phyloP scores from a whole-genome alignment of 2,113 vertebrate genomes.

The Cinclus cinclus region DNA sequence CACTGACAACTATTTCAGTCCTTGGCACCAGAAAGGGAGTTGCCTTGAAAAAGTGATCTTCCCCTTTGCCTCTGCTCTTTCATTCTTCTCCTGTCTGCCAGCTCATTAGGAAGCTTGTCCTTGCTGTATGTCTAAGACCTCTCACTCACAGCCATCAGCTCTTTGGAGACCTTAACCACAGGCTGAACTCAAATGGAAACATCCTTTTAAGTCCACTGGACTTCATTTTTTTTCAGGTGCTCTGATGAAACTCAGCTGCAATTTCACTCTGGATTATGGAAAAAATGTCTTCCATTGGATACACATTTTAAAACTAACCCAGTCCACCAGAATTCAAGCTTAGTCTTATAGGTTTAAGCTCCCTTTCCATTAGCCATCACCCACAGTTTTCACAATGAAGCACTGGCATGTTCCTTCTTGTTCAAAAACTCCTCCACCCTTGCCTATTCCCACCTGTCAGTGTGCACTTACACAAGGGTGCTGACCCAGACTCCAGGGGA shows the following conservation, averaged over 20 bases:
- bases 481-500: conserved; percentile 59
- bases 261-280: not conserved
- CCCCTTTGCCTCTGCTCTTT: not conserved
- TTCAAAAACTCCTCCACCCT: conserved; percentile 25
- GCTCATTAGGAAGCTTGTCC: conserved; percentile 4
- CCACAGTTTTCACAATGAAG: conserved; percentile 52
- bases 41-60: not conserved
- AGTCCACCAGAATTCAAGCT: not conserved
- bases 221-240: not conserved
- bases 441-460: conserved; percentile 74
- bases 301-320: not conserved
- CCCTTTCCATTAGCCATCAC: conserved; percentile 69
- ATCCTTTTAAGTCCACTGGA: not conserved
- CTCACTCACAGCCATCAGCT: not conserved
- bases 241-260: not conserved
- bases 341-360: conserved; percentile 54
- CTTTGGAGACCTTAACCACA: not conserved
- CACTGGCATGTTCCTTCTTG: conserved; percentile 57
- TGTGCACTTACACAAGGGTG: conserved; percentile 57
- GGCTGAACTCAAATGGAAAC: not conserved
- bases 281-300: not conserved
- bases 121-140: not conserved
- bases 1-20: conserved; percentile 7
- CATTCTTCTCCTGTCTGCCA: not conserved
- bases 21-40: conserved; percentile 18